Base-by-base conservation (phyloP, 2,113 vertebrate genomes). In the Leptosomus discolor region DNA sequence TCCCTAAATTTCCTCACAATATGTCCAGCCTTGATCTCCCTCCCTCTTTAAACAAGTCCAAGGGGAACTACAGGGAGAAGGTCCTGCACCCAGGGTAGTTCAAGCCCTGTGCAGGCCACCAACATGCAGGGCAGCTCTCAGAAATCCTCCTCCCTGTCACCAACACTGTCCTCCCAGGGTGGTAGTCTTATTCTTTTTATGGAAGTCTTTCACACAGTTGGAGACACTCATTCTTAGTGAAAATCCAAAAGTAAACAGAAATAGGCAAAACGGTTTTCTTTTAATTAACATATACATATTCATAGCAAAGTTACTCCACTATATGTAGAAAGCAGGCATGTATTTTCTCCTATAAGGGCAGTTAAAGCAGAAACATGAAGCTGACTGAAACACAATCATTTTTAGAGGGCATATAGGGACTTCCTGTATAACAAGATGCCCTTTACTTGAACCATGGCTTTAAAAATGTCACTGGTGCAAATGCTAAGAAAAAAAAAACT, bases 381-480 rank as follows among this genome's bases (percentile, higher is more conserved):
- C 32, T 60, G 43, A 75, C 37, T 80, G 60, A 82, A 94, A 71
- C 50, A 74, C 15, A 37, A 80, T 17, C 43, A 43, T 67, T 89
- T 95, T 78, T 11, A 95, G 56, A 85, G 51, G 70, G 30, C 56
- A 71, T 81, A 13, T 32, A 84, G 82, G 65, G 94, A 81, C 53
- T 88, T 83, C 75, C 54, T 57, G 22, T 94, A 79, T 64, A 94
- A 85, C 16, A 94, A 83, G 85, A 88, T 93, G 85, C 67, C 91
- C 81, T 97, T 91, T 93, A 82, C 60, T 78, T 88, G 85, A 97
- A 95, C 83, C 67, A 51, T 20, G 51, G 53, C 34, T 96, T 89
- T 64, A 91, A 87, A 97, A 95, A 92, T 39, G 39, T 91, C 76
- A 94, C 60, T 2, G 1, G 69, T 61, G 37, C 83, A 94, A 90